Evolutionary conservation across 37 sponge, comb jelly and placozoan species (phyloP).

Genomic region (Petrosia ficiformis): DNA sequence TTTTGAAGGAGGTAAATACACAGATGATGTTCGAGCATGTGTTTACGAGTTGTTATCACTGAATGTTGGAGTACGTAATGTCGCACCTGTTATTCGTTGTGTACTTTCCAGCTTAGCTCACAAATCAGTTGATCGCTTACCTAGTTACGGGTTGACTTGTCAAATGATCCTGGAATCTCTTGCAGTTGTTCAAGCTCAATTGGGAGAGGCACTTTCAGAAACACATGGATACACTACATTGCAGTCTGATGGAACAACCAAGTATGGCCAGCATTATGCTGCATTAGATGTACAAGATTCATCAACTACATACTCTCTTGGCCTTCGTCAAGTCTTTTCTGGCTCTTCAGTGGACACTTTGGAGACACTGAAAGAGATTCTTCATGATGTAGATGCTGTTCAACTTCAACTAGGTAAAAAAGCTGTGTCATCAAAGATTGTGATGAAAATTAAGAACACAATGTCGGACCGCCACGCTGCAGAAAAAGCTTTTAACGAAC

Average conservation of each 20-base stretch:
- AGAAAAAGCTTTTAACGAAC: slow-evolving; percentile 20
- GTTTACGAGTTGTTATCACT: slow-evolving; percentile 36
- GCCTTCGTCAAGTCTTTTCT: slow-evolving; percentile 14
- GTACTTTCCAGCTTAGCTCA: background rate
- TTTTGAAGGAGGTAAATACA: slow-evolving; percentile 34
- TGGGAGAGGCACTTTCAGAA: slow-evolving; percentile 20
- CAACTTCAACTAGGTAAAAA: background rate
- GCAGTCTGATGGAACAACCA: slow-evolving; percentile 11
- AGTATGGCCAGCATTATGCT: slow-evolving; percentile 1
- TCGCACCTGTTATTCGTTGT: slow-evolving; percentile 13
- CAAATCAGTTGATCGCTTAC: background rate
- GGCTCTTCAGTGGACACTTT: slow-evolving; percentile 10
- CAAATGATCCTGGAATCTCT: slow-evolving; percentile 7
- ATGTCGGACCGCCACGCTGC: slow-evolving; percentile 58
- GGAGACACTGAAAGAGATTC: slow-evolving; percentile 24
- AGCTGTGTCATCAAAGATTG: slow-evolving; percentile 6
- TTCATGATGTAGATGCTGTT: slow-evolving; percentile 18
- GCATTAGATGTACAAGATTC: background rate
- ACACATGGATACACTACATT: background rate
- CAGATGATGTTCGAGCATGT: slow-evolving; percentile 37
- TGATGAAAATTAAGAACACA: slow-evolving; percentile 35
- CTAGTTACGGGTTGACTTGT: slow-evolving; percentile 9
- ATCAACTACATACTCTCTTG: slow-evolving; percentile 15
- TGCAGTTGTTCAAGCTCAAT: slow-evolving; percentile 23
- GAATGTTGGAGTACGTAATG: slow-evolving; percentile 31